phyloP scores from a whole-genome alignment of 2,797 vertebrate genomes.

The Falco concolor region DNA sequence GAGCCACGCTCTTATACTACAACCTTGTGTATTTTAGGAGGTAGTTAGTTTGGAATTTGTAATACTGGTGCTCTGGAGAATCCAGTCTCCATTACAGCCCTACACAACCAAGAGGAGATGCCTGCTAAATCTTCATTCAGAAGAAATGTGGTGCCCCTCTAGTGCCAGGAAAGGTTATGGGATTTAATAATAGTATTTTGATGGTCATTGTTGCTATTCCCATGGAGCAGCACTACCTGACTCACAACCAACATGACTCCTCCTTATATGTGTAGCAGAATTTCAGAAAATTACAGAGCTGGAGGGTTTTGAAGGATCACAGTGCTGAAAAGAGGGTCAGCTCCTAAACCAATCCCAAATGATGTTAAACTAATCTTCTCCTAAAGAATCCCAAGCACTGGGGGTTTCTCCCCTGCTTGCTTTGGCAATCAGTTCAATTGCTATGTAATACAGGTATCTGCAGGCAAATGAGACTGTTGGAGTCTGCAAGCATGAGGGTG shows the following conservation, averaged over 20 bases:
- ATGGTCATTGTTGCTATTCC: neutral
- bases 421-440: neutral
- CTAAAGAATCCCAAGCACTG: neutral
- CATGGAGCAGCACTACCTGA: neutral
- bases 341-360: neutral
- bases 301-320: neutral
- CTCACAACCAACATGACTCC: fast-evolving
- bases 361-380: neutral
- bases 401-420: neutral
- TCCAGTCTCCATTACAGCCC: neutral
- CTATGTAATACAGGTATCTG: fast-evolving
- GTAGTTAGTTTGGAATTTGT: neutral
- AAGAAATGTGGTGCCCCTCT: neutral
- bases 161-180: neutral
- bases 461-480: neutral
- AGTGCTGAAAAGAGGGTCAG: neutral
- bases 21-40: neutral
- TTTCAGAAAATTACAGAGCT: neutral
- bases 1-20: neutral
- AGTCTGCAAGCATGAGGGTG: neutral
- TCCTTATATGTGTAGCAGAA: fast-evolving
- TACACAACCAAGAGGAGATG: neutral
- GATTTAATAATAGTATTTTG: neutral
- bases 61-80: neutral
- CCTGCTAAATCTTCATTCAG: neutral